Conservation (phyloP, 2,888 invertebrate species). For the Aethes cnicana region DNA sequence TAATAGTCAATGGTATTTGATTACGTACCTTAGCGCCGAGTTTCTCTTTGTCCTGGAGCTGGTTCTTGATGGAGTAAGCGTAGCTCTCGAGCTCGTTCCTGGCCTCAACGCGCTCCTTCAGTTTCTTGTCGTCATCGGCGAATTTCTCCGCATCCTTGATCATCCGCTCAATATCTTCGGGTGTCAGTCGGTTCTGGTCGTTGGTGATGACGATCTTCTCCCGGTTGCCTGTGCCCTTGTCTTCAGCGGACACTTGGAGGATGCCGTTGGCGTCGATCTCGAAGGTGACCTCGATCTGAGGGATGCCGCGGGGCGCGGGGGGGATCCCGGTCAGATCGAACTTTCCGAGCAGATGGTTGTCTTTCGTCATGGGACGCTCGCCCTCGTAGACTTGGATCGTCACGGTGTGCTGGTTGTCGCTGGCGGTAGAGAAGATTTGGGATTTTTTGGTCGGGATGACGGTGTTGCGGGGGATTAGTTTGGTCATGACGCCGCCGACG, state of each 20-base stretch:
- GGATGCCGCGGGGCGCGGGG: constrained; percentile 95
- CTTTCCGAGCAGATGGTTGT: constrained; percentile 98
- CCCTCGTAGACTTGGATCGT: constrained; percentile 99
- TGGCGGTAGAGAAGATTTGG: constrained; percentile 99
- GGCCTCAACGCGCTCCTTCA: constrained; percentile 97
- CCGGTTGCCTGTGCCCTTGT: constrained; percentile 99
- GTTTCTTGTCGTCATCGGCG: constrained; percentile 98
- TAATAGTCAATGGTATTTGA: background rate
- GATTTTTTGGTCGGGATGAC: constrained; percentile 99
- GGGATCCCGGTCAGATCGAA: constrained; percentile 99
- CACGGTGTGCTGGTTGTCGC: constrained; percentile 99
- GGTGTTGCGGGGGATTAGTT: constrained; percentile 98
- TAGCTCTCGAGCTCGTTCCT: constrained; percentile 98
- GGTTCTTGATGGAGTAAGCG: constrained; percentile 98
- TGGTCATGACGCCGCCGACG: constrained; percentile 99
- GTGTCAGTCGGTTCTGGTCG: constrained; percentile 97
- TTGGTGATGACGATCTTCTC: constrained; percentile 99
- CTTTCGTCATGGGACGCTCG: constrained; percentile 99
- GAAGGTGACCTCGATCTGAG: constrained; percentile 96
- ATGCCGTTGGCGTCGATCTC: constrained; percentile 98
- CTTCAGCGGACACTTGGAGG: constrained; percentile 97
- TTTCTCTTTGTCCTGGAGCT: constrained; percentile 97
- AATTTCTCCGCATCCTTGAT: constrained; percentile 99
- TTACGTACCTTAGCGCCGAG: constrained; percentile 90
- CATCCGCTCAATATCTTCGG: constrained; percentile 99